Evolutionary conservation across 1,140 invertebrate species (phyloP).

Genomic region (Ylistrum balloti): DNA sequence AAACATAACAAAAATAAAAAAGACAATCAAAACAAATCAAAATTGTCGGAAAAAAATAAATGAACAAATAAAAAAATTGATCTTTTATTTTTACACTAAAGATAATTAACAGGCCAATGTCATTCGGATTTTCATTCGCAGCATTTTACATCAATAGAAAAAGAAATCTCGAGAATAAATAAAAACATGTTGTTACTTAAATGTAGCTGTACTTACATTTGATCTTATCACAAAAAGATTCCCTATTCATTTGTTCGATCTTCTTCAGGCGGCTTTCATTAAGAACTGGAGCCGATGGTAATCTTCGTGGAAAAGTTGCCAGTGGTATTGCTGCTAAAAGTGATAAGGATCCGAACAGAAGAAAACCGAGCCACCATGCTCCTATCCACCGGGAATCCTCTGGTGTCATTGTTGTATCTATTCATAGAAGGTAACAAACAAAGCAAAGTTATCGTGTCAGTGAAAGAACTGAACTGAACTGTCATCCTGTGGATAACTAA

Average conservation of each 20-base stretch:
- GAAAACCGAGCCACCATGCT: constrained; percentile 79
- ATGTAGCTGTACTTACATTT: constrained; percentile 53
- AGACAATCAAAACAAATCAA: not conserved
- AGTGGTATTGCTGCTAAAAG: constrained; percentile 67
- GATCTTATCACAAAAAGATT: constrained; percentile 37
- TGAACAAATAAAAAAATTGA: no score
- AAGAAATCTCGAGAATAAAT: no score
- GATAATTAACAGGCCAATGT: no score
- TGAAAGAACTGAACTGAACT: no score
- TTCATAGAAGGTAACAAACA: no score
- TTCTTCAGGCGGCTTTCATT: constrained; percentile 40
- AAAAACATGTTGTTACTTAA: no score
- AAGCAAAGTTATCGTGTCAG: no score
- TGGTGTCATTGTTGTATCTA: constrained; percentile 70
- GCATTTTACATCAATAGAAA: no score
- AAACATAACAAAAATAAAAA: not conserved
- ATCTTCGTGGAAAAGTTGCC: constrained; percentile 65
- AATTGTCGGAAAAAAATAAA: not conserved
- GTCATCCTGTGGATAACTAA: no score
- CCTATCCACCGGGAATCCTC: constrained; percentile 76
- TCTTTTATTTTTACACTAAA: no score
- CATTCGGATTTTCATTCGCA: no score
- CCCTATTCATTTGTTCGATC: not conserved
- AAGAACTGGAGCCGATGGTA: not conserved
- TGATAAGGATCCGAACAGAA: constrained; percentile 68